phyloP scores from a whole-genome alignment of 1,140 invertebrate genomes.

The Diorhabda carinulata region DNA sequence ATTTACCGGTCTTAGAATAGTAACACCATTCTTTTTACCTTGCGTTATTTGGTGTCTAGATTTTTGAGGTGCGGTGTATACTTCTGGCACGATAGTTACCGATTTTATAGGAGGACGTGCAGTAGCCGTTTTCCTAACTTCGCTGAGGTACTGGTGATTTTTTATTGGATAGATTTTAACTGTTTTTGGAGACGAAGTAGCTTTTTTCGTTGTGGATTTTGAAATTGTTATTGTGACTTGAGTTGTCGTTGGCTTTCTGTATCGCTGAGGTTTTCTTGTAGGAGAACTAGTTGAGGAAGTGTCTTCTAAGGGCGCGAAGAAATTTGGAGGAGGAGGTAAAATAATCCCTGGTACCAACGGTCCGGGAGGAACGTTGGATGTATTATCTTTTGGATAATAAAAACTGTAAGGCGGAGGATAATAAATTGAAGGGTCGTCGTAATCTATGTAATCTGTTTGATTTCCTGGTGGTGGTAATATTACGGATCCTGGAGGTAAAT shows the following conservation, averaged over 20 bases:
- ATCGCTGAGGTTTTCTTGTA: conserved; percentile 21
- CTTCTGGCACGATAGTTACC: conserved; percentile 4
- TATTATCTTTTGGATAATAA: conserved; percentile 73
- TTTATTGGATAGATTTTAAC: conserved; percentile 8
- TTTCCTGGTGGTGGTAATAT: conserved; percentile 66
- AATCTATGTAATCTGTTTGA: conserved; percentile 71
- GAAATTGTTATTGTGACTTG: background rate
- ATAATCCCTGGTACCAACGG: conserved; percentile 84
- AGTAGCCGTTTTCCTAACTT: conserved; percentile 15
- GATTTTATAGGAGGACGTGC: conserved; percentile 1
- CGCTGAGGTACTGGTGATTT: conserved; percentile 3
- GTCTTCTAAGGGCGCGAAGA: conserved; percentile 64
- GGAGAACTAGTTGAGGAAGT: conserved; percentile 27
- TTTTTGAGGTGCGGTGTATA: conserved; percentile 14
- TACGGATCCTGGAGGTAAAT: conserved; percentile 62
- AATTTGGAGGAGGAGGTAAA: conserved; percentile 79
- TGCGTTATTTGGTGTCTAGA: background rate
- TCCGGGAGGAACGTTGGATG: conserved; percentile 72
- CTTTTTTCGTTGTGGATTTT: conserved; percentile 46
- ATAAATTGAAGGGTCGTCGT: conserved; percentile 84
- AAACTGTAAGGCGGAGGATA: conserved; percentile 87
- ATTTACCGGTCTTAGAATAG: conserved; percentile 48
- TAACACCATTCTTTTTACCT: conserved; percentile 26
- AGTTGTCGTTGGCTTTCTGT: conserved; percentile 21
- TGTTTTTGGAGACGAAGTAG: conserved; percentile 19